Evolutionary conservation across 2,797 vertebrate genomes (phyloP), one percentile per base, ranked within the genome.

Genomic region (Meriones psammophilus): DNA sequence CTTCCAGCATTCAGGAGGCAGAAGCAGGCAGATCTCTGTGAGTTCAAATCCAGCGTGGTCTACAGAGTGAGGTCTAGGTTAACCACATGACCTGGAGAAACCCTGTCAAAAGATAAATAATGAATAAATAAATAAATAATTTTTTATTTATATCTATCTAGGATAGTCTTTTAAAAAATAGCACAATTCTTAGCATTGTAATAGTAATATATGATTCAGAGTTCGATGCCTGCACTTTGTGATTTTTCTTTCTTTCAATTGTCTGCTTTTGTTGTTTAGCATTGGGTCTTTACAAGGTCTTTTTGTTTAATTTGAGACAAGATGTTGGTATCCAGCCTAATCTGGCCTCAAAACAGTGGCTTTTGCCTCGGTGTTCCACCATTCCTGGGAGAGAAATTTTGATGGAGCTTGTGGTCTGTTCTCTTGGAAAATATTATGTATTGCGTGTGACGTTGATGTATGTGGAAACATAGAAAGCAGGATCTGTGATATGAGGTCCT

Each of bases 321-420:
- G 15, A 42, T 81, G 9, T 58, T 39, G 12, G 18, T 91, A 42
- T 42, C 9, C 9, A 81, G 18, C 8, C 28, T 50, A 71, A 9
- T 28, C 89, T 71, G 18, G 56, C 18, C 10, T 33, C n/a, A 46
- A 71, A 71, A 30, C 60, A 13, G 26, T 42, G 24, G 69, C 42
- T 36, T 62, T 33, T 54, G 15, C 33, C 24, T 66, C 46, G 30
- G 58, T 66, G 10, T 24, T 24, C 15, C 42, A 30, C 18, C 7
- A 39, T 24, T 22, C 36, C 10, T 26, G n/a, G 17, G 26, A 69
- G 24, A 60, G n/a, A 42, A n/a, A 8, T 89, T 78, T 60, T 89
- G 74, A 91, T 94, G 94, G 64, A 80, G 80, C 68, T 10, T 93
- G 39, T 74, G 64, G 30, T 73, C 15, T 94, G 6, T 69, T 90